Conservation (phyloP, 2,113 vertebrate genomes). For the Corvus hawaiiensis region DNA sequence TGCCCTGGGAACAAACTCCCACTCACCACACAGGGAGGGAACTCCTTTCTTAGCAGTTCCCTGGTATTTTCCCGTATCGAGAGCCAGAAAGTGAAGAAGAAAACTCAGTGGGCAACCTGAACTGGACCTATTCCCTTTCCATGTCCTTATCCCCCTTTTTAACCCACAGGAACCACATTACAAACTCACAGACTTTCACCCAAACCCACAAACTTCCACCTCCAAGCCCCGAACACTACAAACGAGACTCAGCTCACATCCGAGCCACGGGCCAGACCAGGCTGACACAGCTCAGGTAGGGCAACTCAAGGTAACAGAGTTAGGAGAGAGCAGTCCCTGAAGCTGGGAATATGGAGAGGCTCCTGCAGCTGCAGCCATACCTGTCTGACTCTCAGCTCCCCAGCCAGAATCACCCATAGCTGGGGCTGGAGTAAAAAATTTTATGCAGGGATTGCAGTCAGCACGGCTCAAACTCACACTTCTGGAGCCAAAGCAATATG, state of each 20-base stretch:
- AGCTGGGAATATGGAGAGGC: not conserved
- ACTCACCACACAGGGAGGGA: not conserved
- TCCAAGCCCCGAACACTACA: not conserved
- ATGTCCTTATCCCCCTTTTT: not conserved
- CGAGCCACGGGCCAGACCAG: not conserved
- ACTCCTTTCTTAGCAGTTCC: not conserved
- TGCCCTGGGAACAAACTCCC: conserved; percentile 29
- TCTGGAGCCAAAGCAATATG: not conserved
- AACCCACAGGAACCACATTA: not conserved
- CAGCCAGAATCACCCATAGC: not conserved
- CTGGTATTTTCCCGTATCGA: not conserved
- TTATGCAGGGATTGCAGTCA: not conserved
- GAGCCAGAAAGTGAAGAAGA: not conserved
- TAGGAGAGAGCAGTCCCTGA: not conserved
- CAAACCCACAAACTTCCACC: not conserved
- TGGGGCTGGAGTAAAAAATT: not conserved
- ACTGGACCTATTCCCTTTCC: not conserved
- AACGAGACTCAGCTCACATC: not conserved
- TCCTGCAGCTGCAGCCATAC: not conserved
- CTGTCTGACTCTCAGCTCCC: not conserved
- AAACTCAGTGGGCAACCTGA: not conserved
- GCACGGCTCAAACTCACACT: not conserved
- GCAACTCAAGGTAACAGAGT: not conserved
- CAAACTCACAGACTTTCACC: not conserved
- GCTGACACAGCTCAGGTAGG: not conserved